Evolutionary conservation across 2,888 invertebrate species (phyloP), one percentile per base, ranked within the genome.

Genomic region (Perizoma flavofasciatum): DNA sequence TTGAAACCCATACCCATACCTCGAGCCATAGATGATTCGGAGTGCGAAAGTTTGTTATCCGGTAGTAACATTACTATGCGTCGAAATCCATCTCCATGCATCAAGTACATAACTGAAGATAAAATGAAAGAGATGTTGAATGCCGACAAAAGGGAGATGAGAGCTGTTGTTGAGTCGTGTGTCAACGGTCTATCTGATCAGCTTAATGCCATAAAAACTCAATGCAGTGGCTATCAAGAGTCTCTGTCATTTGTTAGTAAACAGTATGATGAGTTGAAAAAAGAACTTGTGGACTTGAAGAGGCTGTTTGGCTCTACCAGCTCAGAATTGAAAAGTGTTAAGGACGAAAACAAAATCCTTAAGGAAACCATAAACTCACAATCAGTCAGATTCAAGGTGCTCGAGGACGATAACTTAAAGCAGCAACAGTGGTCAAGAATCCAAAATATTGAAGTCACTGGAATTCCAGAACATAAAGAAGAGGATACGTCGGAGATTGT

Each of bases 351-450:
- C 6, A 55, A 49, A 8, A 45, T 10, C 8, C 39, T 55, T 4
- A 55, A 55, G 49, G 49, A n/a, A n/a, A n/a, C n/a, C n/a, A n/a
- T n/a, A n/a, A n/a, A n/a, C n/a, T n/a, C n/a, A n/a, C n/a, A n/a
- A n/a, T n/a, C n/a, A n/a, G n/a, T n/a, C n/a, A n/a, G n/a, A n/a
- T n/a, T n/a, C n/a, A 49, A 48, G 10, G 35, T 2, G 4, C 22
- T 55, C 7, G 54, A 55, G 9, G 48, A 48, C 3, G 54, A 55
- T 1, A 55, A 46, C 8, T 4, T 55, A 9, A 55, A 11, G 8
- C 54, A 55, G 11, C 54, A 55, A 10, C 54, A 55, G n/a, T 55
- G 54, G 54, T n/a, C 34, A 3, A 55, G 54, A 10, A 5, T 54
- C 33, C 53, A 47, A 40, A 54, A 54, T 40, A 40, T 47, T 10